Evolutionary conservation across 2,113 vertebrate genomes (phyloP), one percentile per base, ranked within the genome.

Genomic region (Chaetodon auriga): DNA sequence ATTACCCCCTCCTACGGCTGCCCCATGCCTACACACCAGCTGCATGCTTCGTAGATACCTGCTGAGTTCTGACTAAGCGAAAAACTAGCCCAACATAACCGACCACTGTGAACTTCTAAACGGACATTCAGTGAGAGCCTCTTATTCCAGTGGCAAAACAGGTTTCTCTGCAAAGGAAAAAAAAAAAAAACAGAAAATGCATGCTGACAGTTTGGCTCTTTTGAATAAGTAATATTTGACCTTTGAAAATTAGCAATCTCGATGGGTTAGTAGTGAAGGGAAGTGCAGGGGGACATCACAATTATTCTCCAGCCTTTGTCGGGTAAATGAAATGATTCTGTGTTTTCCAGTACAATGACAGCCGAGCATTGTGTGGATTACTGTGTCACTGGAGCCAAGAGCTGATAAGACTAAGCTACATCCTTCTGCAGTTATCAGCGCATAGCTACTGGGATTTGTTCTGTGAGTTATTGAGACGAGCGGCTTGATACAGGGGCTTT

Each of bases 391-490:
- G 87, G 89, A 91, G 90, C 90, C 90, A 85, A 77, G 54, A 82
- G 90, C 90, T 93, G 91, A 95, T 95, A 95, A 95, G 85, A 79
- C 90, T 94, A 94, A 94, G 91, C 93, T 93, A 92, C 91, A 93
- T 89, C 94, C 89, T 87, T 90, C 86, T 85, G 87, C 87, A 91
- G 87, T 92, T 94, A 94, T 92, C 94, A 86, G 92, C 54, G 66
- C 81, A 91, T 75, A 87, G 92, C 92, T 81, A 92, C 87, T 72
- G 83, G 84, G 91, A 90, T 92, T 91, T 78, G 78, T 78, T 76
- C 83, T 65, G 85, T 4, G 75, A 91, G 85, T 90, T 90, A 92
- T 90, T 84, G 90, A 92, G 91, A 90, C 68, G 60, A 83, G 88
- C 64, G 11, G 84, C 89, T 88, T 87, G 89, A 93, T 91, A 84